Percentiles rank a stretch among this genome's conserved stretches.
These are phyloP conservation scores for Microtus agrestis DNA, from an alignment of 2,797 vertebrate genomes.

Conservation along the genomic window DNA sequence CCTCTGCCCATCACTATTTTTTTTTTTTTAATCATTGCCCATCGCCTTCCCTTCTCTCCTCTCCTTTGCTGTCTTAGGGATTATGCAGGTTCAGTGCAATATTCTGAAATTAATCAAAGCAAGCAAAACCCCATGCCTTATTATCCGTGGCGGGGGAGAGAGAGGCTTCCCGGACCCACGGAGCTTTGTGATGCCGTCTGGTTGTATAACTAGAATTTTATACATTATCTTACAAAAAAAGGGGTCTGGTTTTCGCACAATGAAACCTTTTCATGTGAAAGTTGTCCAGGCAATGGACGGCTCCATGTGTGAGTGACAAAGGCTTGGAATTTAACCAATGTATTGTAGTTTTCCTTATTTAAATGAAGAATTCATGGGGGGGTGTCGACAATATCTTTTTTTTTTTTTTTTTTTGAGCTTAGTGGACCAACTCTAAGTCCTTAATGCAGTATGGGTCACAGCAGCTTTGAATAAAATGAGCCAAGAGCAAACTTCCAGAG, in stretches of 20 bases:
- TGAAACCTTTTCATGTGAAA: slow-evolving; percentile 80
- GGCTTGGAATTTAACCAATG: slow-evolving; percentile 68
- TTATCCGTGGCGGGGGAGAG: slow-evolving; percentile 86
- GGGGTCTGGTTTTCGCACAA: slow-evolving; percentile 81
- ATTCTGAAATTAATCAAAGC: slow-evolving; percentile 91
- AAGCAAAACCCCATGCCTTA: slow-evolving; percentile 87
- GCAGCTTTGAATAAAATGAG: slow-evolving; percentile 75
- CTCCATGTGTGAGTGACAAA: slow-evolving; percentile 71
- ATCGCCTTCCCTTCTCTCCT: slow-evolving; percentile 82
- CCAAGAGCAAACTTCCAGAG: slow-evolving; percentile 72
- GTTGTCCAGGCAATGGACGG: slow-evolving; percentile 75
- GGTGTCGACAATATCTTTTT: slow-evolving; percentile 54
- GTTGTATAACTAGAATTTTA: slow-evolving; percentile 88
- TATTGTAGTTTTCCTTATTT: slow-evolving; percentile 75
- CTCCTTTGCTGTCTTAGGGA: slow-evolving; percentile 86
- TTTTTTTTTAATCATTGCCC: slow-evolving; percentile 84
- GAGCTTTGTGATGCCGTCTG: slow-evolving; percentile 86
- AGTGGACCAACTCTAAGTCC: slow-evolving; percentile 58
- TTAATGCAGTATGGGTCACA: slow-evolving; percentile 34
- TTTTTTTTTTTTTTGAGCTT: slow-evolving; percentile 16
- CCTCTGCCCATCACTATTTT: slow-evolving; percentile 79
- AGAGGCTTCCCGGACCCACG: slow-evolving; percentile 84
- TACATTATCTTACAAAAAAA: slow-evolving; percentile 77
- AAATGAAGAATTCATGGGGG: slow-evolving; percentile 79
- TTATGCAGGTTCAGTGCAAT: slow-evolving; percentile 89